These are phyloP conservation scores for Drosophila aff. DNA, from an alignment of 1,140 invertebrate genomes.

Conservation along the genomic window DNA sequence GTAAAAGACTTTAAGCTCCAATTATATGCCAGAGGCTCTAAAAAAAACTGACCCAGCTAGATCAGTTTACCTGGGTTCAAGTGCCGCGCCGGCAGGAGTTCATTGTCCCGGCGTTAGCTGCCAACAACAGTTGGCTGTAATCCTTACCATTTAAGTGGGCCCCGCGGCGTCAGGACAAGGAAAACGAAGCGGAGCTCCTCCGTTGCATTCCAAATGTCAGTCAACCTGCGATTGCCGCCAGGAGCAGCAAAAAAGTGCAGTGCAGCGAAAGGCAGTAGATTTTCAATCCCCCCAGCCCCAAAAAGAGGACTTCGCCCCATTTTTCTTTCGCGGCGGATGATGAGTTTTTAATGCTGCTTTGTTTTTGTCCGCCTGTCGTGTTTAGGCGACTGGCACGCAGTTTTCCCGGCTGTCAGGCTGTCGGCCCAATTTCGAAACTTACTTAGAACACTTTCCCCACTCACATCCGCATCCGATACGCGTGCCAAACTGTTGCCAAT, in stretches of 20 bases:
- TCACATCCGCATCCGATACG: constrained; percentile 48
- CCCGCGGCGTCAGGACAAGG: constrained; percentile 38
- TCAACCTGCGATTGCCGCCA: constrained; percentile 46
- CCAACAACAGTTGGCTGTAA: constrained; percentile 47
- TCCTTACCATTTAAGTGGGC: constrained; percentile 45
- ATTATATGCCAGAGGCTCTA: neutral
- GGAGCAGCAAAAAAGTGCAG: constrained; percentile 7
- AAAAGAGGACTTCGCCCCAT: constrained; percentile 13
- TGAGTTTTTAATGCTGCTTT: constrained; percentile 74
- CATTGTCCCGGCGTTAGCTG: constrained; percentile 46
- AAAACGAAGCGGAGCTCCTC: constrained; percentile 11
- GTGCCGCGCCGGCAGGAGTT: constrained; percentile 18
- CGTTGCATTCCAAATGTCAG: constrained; percentile 56
- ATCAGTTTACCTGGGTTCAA: constrained; percentile 41
- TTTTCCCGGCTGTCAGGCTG: constrained; percentile 59
- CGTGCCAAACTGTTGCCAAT: constrained; percentile 71
- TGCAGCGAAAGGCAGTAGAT: constrained; percentile 23
- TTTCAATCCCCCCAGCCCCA: neutral
- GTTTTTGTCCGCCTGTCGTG: constrained; percentile 41
- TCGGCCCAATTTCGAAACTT: constrained; percentile 73
- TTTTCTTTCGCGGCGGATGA: constrained; percentile 49
- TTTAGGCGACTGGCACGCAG: constrained; percentile 67
- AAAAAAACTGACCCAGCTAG: constrained; percentile 7
- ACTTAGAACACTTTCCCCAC: constrained; percentile 38
- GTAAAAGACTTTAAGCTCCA: neutral